A percentile compares a stretch with the other conserved stretches of the same genome.
phyloP scores from a whole-genome alignment of 2,888 invertebrate genomes.

The Pherbina coryleti region DNA sequence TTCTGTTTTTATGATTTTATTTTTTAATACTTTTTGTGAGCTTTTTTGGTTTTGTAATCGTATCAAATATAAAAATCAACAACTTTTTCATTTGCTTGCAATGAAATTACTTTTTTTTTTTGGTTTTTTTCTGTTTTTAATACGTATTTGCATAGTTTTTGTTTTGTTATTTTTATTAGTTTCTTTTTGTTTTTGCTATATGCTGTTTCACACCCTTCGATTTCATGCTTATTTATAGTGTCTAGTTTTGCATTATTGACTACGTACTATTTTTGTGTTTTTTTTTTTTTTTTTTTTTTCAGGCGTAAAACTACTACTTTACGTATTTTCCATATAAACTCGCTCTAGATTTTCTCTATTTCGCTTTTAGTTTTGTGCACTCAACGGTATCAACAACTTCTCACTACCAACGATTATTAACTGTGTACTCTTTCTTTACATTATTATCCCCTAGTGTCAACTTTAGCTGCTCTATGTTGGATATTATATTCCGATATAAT shows the following conservation, averaged over 20 bases:
- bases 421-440: background rate
- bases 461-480: background rate
- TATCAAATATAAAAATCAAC: slow-evolving; percentile 71
- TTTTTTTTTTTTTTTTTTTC: slow-evolving; percentile 41
- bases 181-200: slow-evolving; percentile 38
- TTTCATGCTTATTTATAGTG: slow-evolving; percentile 54
- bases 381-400: background rate
- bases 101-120: slow-evolving; percentile 48
- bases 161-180: slow-evolving; percentile 31
- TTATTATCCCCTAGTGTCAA: background rate
- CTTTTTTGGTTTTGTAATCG: slow-evolving; percentile 58
- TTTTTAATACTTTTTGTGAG: slow-evolving; percentile 37
- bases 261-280: slow-evolving; percentile 45
- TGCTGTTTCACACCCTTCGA: slow-evolving; percentile 38
- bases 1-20: background rate
- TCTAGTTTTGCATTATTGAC: slow-evolving; percentile 53
- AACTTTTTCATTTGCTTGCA: slow-evolving; percentile 53
- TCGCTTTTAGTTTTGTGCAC: background rate
- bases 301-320: slow-evolving; percentile 9
- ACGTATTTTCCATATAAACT: slow-evolving; percentile 19
- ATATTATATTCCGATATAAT: background rate
- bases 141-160: slow-evolving; percentile 57
- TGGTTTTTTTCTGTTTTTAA: slow-evolving; percentile 54
- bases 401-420: background rate
- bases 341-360: background rate